Percentiles rank a stretch among this genome's conserved stretches.
Evolutionary conservation across 2,797 vertebrate species (phyloP).

Genomic region (Strix occidentalis): DNA sequence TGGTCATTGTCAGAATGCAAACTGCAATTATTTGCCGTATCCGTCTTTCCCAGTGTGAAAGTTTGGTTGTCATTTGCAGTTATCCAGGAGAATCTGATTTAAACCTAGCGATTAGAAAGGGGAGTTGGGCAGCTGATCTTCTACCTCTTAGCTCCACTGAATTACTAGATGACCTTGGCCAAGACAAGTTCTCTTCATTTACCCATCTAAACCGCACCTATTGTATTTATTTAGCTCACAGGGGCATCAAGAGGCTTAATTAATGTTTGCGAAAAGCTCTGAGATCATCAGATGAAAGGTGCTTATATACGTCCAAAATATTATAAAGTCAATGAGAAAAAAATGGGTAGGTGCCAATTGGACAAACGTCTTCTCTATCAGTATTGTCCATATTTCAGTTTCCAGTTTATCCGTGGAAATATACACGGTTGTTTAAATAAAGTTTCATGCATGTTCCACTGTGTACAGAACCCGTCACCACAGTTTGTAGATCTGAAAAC

Average conservation of each 20-base stretch:
- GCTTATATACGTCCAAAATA: slow-evolving; percentile 44
- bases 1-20: not conserved
- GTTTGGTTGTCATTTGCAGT: not conserved
- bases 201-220: slow-evolving; percentile 31
- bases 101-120: not conserved
- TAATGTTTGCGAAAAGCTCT: slow-evolving; percentile 65
- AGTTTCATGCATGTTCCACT: slow-evolving; percentile 1
- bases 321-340: slow-evolving; percentile 43
- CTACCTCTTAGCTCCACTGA: not conserved
- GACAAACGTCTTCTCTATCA: slow-evolving; percentile 59
- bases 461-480: not conserved
- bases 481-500: not conserved
- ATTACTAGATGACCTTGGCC: slow-evolving; percentile 43
- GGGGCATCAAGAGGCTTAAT: slow-evolving; percentile 60
- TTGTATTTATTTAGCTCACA: slow-evolving; percentile 56
- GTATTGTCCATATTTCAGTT: slow-evolving; percentile 48
- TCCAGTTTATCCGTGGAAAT: slow-evolving; percentile 20
- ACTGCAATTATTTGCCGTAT: not conserved
- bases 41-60: not conserved
- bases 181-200: slow-evolving; percentile 34
- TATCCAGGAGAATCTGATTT: not conserved
- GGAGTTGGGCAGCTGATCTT: not conserved
- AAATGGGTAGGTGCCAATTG: slow-evolving; percentile 51
- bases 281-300: slow-evolving; percentile 59
- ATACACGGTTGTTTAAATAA: slow-evolving; percentile 56